Evolutionary conservation across 2,113 vertebrate species (phyloP).

Genomic region (Apodemus sylvaticus): DNA sequence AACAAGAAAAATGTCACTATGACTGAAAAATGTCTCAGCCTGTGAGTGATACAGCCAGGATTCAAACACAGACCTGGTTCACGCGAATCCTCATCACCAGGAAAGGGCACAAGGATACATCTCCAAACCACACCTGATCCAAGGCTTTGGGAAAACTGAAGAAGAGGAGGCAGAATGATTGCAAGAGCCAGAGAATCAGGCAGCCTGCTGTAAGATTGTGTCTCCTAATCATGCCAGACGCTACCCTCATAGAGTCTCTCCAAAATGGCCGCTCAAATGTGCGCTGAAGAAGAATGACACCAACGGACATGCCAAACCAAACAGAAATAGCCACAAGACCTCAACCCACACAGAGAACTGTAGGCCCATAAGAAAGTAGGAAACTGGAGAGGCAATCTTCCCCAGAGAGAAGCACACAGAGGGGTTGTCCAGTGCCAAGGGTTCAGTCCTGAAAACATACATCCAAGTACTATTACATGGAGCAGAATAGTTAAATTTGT

Average conservation of each 20-base stretch:
- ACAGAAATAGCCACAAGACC: not conserved
- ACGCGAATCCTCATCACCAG: not conserved
- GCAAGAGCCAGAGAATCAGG: not conserved
- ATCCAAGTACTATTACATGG: not conserved
- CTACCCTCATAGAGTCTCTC: not conserved
- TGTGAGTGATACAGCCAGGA: not conserved
- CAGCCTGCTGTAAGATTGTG: not conserved
- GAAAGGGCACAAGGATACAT: not conserved
- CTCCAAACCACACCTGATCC: not conserved
- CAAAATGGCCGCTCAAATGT: not conserved
- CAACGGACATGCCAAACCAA: not conserved
- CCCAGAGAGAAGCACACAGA: not conserved
- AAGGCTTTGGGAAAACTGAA: not conserved
- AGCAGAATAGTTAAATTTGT: not conserved
- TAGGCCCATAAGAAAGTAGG: not conserved
- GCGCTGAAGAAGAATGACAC: not conserved
- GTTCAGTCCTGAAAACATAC: not conserved
- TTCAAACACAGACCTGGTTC: not conserved
- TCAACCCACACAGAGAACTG: too few relatives aligned
- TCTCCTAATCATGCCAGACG: not conserved
- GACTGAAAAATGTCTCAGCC: not conserved
- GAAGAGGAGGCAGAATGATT: not conserved
- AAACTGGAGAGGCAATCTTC: not conserved
- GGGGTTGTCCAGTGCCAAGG: not conserved
- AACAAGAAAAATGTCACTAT: not conserved